phyloP scores from a whole-genome alignment of 2,888 invertebrate genomes.

The Acrobasis suavella region DNA sequence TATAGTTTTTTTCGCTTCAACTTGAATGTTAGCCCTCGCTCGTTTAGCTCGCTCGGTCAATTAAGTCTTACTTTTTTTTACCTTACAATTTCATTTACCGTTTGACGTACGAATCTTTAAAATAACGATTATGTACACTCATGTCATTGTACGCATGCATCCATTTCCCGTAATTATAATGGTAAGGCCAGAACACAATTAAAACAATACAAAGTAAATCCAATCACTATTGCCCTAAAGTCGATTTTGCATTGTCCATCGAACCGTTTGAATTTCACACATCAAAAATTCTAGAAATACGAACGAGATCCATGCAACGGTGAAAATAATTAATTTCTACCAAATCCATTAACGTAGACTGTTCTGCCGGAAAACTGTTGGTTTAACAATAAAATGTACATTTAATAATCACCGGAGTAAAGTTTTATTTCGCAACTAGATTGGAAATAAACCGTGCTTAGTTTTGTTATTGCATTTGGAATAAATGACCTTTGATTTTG shows the following conservation, averaged over 20 bases:
- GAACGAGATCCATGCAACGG: conserved; percentile 40
- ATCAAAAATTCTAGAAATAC: conserved; percentile 59
- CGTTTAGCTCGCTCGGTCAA: too few relatives aligned
- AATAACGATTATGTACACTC: not conserved
- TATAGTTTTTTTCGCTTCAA: too few relatives aligned
- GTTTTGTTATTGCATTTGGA: not conserved
- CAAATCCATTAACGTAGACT: conserved; percentile 66
- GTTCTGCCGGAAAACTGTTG: conserved; percentile 54
- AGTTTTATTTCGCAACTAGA: not conserved
- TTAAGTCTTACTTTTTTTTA: too few relatives aligned
- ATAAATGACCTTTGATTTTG: not conserved
- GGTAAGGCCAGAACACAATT: conserved; percentile 26
- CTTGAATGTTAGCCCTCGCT: too few relatives aligned
- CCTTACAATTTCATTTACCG: too few relatives aligned
- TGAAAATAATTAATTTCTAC: conserved; percentile 69
- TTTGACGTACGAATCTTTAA: not conserved
- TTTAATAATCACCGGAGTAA: conserved; percentile 35
- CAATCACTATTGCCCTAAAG: conserved; percentile 28
- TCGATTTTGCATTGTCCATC: conserved; percentile 27
- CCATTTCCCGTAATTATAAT: conserved; percentile 1
- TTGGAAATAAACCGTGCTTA: not conserved
- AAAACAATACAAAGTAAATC: conserved; percentile 33
- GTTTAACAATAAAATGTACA: conserved; percentile 48
- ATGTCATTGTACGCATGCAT: not conserved
- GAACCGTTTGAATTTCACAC: conserved; percentile 53